A percentile compares a stretch with the other conserved stretches of the same genome.
Evolutionary conservation across 2,797 vertebrate species (phyloP).

Genomic region (Falco rusticolus): DNA sequence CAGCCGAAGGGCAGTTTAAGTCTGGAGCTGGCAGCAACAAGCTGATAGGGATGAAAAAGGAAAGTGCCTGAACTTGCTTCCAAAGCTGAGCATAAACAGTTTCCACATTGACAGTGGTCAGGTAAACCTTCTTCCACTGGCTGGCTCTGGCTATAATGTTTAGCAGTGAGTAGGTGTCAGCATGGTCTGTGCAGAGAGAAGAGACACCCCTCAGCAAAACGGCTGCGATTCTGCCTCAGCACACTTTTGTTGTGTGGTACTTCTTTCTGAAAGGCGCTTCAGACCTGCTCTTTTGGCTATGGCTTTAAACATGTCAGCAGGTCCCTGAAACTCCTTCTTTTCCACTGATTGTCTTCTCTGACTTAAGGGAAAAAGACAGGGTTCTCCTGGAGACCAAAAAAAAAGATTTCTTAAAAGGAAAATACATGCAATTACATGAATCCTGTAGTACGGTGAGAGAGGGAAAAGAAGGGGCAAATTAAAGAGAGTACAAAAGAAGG

Average conservation of each 20-base stretch:
- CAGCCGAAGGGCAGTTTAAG: background rate
- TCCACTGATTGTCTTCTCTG: background rate
- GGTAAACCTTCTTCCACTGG: background rate
- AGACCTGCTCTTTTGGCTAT: background rate
- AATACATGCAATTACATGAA: background rate
- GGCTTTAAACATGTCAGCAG: background rate
- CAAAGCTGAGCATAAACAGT: background rate
- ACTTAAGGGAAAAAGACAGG: background rate
- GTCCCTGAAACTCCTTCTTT: background rate
- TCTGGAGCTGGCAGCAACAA: background rate
- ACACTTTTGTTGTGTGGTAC: rapidly evolving
- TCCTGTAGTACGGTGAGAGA: background rate
- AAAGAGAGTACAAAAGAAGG: background rate
- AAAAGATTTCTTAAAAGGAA: background rate
- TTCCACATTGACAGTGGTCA: background rate
- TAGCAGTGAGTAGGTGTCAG: background rate
- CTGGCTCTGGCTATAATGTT: background rate
- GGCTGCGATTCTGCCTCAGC: background rate
- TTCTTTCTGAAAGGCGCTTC: background rate
- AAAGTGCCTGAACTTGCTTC: background rate
- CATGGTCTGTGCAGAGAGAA: rapidly evolving
- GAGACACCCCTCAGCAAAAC: background rate
- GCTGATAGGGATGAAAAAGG: background rate
- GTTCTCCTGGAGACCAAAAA: background rate
- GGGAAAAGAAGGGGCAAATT: background rate